Evolutionary conservation across 2,888 invertebrate genomes (phyloP).

Genomic region (Ceriagrion tenellum): DNA sequence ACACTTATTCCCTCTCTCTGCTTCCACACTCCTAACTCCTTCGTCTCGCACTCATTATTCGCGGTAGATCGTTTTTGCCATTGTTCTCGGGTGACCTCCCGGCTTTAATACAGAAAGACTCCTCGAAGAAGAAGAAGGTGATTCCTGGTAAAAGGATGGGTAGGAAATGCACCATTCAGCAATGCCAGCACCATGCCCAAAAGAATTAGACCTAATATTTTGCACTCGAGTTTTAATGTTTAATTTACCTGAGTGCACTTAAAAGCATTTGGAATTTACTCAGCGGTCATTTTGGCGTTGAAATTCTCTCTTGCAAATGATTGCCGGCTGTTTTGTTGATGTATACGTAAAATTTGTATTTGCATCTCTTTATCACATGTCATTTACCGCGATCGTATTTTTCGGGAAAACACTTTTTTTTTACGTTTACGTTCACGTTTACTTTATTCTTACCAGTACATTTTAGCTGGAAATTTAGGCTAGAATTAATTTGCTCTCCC

Average conservation of each 20-base stretch:
- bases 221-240: not conserved
- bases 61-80: not conserved
- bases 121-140: not conserved
- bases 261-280: not conserved
- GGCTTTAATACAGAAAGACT: not conserved
- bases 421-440: too few species aligned
- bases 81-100: slow-evolving; percentile 21
- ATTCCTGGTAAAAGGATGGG: not conserved
- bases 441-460: too few species aligned
- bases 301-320: too few species aligned
- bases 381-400: too few species aligned
- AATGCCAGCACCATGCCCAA: slow-evolving; percentile 5
- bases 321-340: too few species aligned
- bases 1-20: not conserved
- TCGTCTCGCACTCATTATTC: not conserved
- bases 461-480: too few species aligned
- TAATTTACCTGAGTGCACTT: not conserved
- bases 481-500: too few species aligned
- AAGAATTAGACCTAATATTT: not conserved
- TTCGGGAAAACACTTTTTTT: too few species aligned
- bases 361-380: too few species aligned
- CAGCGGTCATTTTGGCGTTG: not conserved
- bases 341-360: too few species aligned
- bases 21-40: not conserved
- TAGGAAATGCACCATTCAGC: not conserved